Base-by-base conservation (phyloP, 2,888 invertebrate species). In the Sthenelais limicola region DNA sequence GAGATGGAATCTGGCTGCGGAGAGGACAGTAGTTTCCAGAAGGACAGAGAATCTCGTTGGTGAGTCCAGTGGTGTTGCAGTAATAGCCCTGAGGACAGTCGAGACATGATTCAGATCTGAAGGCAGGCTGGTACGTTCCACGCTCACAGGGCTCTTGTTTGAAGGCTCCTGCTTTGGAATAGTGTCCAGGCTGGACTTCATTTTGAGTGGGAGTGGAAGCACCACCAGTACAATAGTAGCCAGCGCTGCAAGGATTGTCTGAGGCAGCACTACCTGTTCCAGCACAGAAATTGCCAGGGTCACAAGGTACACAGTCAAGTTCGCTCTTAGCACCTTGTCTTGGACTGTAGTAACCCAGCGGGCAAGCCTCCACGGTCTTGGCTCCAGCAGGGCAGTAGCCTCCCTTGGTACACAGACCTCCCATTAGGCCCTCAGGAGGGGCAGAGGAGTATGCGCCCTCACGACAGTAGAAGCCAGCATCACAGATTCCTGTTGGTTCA, bases 391-490 rank as follows among this genome's bases (percentile, higher is more conserved):
- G 85, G 75, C 86, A 86, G 74, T 85, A 86, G 1, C 85, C 85
- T 66, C 86, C 86, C 26, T 82, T 82, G 0, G 85, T 85, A 72
- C 86, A 86, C 30, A 86, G 76, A 12, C 85, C 85, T 7, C 86
- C 86, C 9, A 84, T 86, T 28, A 82, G 72, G 21, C 85, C 85
- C 76, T 86, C 86, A 21, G 85, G 85, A 24, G 86, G 86, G 3
- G 86, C 85, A 21, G 86, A 86, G 3, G 85, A 83, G 76, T 84
- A 86, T 0, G 86, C 86, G 71, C 83, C 84, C 72, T 85, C 84
- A 71, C 84, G 38, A 73, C 86, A 86, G 75, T 74, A 78, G 74
- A 78, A 78, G 24, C 79, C 79, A 0, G 78, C 76, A 74, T 79
- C 78, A 48, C 79, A 78, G 1, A 84, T 79, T 68, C 82, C 85